phyloP scores from a whole-genome alignment of 2,888 invertebrate genomes.

The Enchytraeus crypticus region DNA sequence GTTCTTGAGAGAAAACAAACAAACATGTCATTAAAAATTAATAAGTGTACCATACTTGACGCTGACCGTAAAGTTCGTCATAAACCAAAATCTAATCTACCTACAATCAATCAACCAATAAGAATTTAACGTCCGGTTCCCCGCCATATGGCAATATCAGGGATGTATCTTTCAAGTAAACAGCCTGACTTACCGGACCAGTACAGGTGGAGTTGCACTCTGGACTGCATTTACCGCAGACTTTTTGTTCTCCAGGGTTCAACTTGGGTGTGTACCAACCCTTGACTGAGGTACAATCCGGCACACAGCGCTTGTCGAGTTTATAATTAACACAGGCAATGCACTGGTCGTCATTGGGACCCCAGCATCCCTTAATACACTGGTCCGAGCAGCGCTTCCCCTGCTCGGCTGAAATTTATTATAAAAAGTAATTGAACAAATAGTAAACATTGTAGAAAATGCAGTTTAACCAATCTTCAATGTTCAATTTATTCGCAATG shows the following conservation, averaged over 20 bases:
- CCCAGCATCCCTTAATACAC: conserved; percentile 91
- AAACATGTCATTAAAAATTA: too few species aligned
- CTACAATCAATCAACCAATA: too few species aligned
- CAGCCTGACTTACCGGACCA: conserved; percentile 65
- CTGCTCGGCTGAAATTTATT: not conserved
- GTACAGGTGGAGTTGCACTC: conserved; percentile 76
- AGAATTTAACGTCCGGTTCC: too few species aligned
- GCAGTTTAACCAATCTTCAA: too few species aligned
- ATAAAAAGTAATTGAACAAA: not conserved
- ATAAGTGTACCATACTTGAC: too few species aligned
- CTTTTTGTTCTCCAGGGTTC: not conserved
- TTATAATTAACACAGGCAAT: conserved; percentile 73
- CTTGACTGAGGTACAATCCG: conserved; percentile 27
- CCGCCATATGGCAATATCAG: too few species aligned
- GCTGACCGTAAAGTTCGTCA: too few species aligned
- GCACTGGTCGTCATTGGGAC: conserved; percentile 77
- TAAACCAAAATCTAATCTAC: too few species aligned
- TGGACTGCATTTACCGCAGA: conserved; percentile 76
- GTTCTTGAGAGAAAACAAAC: too few species aligned
- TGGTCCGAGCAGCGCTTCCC: conserved; percentile 51
- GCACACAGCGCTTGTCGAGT: conserved; percentile 30
- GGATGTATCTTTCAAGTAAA: too few species aligned
- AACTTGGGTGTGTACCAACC: conserved; percentile 5
- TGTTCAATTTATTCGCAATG: too few species aligned
- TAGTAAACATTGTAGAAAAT: not conserved